Conservation (phyloP, 2,797 vertebrate species). For the Muscicapa striata region DNA sequence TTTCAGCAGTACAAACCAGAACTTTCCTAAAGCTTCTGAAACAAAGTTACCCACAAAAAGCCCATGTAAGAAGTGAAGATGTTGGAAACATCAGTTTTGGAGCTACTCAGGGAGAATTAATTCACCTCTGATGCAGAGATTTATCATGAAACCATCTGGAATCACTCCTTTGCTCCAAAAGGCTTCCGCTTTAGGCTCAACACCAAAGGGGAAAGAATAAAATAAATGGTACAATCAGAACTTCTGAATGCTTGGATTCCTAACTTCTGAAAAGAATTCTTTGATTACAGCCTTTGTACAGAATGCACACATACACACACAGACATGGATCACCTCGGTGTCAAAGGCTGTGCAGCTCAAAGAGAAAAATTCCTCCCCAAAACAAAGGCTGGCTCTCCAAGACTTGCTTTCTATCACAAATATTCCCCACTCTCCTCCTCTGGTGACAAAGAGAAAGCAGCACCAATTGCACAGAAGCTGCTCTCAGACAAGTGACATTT, state of each 20-base stretch:
- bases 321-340: not conserved
- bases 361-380: not conserved
- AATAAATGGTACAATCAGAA: not conserved
- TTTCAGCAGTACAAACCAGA: not conserved
- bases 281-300: not conserved
- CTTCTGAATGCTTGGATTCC: not conserved
- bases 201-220: not conserved
- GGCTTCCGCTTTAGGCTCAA: not conserved
- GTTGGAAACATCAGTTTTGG: not conserved
- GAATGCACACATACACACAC: accelerated
- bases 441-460: not conserved
- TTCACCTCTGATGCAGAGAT: not conserved
- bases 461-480: not conserved
- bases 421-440: not conserved
- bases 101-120: not conserved
- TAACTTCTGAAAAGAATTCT: not conserved
- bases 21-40: not conserved
- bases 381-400: not conserved
- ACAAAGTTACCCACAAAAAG: not conserved
- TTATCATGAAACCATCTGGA: not conserved
- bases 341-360: not conserved
- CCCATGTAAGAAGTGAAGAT: not conserved
- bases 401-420: not conserved
- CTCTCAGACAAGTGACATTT: conserved; percentile 30
- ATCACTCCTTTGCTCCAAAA: not conserved